A percentile compares a stretch with the other conserved stretches of the same genome.
Conservation (phyloP, 2,888 invertebrate genomes). For the Allolobophora icterica region DNA sequence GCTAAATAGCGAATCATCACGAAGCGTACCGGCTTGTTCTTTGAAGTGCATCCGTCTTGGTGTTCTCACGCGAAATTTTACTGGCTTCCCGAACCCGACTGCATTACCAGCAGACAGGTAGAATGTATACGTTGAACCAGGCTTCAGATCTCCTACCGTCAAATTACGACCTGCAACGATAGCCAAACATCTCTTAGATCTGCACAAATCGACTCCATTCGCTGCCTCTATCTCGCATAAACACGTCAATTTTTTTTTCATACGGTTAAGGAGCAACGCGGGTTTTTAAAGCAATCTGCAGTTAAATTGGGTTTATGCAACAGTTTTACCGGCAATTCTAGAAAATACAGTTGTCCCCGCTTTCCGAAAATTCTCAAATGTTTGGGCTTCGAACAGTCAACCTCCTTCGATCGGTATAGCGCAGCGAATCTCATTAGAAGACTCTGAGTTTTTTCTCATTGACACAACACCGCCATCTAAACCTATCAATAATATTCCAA, state of each 20-base stretch:
- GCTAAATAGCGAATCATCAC: neutral
- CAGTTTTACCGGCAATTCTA: neutral
- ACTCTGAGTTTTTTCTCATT: no score
- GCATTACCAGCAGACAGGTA: slow-evolving; percentile 44
- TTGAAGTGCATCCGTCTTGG: slow-evolving; percentile 30
- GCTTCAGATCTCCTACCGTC: slow-evolving; percentile 39
- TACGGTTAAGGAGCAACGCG: neutral
- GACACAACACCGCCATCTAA: no score
- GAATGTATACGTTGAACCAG: slow-evolving; percentile 42
- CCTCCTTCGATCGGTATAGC: no score
- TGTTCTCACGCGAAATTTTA: slow-evolving; percentile 44
- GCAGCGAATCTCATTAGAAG: no score
- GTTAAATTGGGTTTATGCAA: neutral
- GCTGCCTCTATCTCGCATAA: no score
- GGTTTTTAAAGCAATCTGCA: neutral
- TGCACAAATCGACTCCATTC: neutral
- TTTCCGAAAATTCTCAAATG: no score
- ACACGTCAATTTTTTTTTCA: neutral
- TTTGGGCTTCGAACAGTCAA: no score
- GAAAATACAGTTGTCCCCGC: neutral
- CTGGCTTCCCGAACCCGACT: slow-evolving; percentile 43
- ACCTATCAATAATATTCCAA: no score
- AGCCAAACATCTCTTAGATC: neutral
- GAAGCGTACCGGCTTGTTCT: slow-evolving; percentile 39
- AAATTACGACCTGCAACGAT: slow-evolving; percentile 37